Conservation (phyloP, 2,113 vertebrate genomes). For the Cygnus atratus region DNA sequence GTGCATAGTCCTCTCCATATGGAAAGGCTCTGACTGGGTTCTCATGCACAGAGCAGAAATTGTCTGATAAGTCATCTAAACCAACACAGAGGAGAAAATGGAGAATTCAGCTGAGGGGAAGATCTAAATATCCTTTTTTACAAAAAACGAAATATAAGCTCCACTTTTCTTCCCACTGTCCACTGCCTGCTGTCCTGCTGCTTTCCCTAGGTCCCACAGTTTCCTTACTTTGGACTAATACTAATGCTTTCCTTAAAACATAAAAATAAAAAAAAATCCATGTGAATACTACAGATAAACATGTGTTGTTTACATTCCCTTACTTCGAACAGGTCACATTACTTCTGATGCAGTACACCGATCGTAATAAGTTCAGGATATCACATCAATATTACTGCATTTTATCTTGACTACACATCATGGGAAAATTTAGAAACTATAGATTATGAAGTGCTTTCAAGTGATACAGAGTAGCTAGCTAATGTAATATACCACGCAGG, state of each 20-base stretch:
- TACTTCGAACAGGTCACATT: conserved; percentile 6
- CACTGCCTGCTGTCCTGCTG: background rate
- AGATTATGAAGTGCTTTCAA: conserved; percentile 54
- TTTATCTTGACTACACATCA: conserved; percentile 49
- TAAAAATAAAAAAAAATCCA: background rate
- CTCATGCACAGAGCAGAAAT: background rate
- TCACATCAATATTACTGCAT: conserved; percentile 42
- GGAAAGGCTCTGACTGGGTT: background rate
- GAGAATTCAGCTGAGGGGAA: background rate
- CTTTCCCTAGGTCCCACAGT: background rate
- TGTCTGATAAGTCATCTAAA: background rate
- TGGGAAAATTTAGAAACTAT: conserved; percentile 47
- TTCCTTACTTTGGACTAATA: background rate
- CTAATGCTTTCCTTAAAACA: conserved; percentile 3
- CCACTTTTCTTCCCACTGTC: background rate
- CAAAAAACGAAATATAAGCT: background rate
- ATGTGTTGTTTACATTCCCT: conserved; percentile 42
- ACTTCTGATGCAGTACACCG: conserved; percentile 14
- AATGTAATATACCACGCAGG: conserved; percentile 42
- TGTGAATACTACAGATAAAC: conserved; percentile 9
- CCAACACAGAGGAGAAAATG: background rate
- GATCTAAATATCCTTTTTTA: background rate
- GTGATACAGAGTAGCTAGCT: conserved; percentile 11
- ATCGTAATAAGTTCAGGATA: conserved; percentile 26
- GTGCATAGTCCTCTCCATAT: background rate